Base-by-base conservation (phyloP, 2,113 vertebrate species). In the Phaethornis superciliosus region DNA sequence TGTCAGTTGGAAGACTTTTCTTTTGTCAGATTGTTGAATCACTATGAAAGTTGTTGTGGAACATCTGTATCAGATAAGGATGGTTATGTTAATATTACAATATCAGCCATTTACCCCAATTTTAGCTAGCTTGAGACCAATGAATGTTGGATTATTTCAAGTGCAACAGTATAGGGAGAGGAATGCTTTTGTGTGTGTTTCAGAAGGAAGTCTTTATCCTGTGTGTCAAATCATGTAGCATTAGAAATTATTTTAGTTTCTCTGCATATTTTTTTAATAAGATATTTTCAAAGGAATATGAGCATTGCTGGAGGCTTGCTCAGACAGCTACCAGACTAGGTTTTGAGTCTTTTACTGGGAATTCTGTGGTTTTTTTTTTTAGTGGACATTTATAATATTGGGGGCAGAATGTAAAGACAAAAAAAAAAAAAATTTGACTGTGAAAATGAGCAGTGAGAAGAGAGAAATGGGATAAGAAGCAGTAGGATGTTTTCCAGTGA, bases 211-310 rank as follows among this genome's bases (percentile, higher is more conserved):
- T 84, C 56, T 85, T 88, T 54, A 59, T 93, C 60, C 51, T 81
- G 2, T 65, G 17, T 88, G 93, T 74, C 52, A 1, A 0, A 23
- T n/a, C 44, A 37, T 16, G 15, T 54, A 46, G 26, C 6, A 4
- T 60, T 85, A 49, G 52, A 79, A 88, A 81, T 80, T 32, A 62
- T 88, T 95, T 81, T 62, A 67, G 68, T 85, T 95, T 85, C 44
- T 85, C 71, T 75, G 3, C 15, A 2, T n/a, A 17, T 65, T 90
- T 63, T 72, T 91, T 85, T 37, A 74, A 7, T 9, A 47, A 15
- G 30, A 22, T 37, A 19, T 85, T 93, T 92, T 47, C 49, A 68
- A 77, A 89, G 72, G 22, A 40, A 6, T 55, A 44, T 60, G 21
- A 84, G 40, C 33, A 28, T 81, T 94, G 65, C 70, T 94, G 54